A percentile compares a stretch with the other conserved stretches of the same genome.
phyloP scores from a whole-genome alignment of 1,140 invertebrate species.

The Camponotus vicinus region DNA sequence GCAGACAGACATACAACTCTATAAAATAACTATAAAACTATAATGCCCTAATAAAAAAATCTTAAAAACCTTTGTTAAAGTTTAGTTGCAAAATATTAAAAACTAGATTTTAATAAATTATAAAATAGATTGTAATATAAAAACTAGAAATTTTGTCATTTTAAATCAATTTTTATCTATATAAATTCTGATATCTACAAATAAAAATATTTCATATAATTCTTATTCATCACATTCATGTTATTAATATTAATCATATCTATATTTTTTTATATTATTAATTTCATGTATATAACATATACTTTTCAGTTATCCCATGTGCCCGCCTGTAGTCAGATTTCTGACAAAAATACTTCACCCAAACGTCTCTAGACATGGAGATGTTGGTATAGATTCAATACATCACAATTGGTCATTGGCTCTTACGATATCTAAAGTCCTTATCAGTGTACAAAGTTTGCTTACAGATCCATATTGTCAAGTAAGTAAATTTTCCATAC shows the following conservation, averaged over 20 bases:
- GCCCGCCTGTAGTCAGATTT: slow-evolving; percentile 95
- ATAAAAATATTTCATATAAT: not conserved
- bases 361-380: slow-evolving; percentile 97
- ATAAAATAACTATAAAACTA: not conserved
- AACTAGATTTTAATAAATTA: not conserved
- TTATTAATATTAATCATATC: not conserved
- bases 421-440: slow-evolving; percentile 95
- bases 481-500: slow-evolving; percentile 82
- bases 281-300: not conserved
- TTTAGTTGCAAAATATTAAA: not conserved
- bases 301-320: slow-evolving; percentile 93
- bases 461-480: slow-evolving; percentile 96
- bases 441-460: slow-evolving; percentile 96
- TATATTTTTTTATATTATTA: too few relatives aligned
- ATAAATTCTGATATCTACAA: not conserved
- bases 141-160: not conserved
- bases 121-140: not conserved
- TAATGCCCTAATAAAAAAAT: not conserved
- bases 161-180: not conserved
- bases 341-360: slow-evolving; percentile 97
- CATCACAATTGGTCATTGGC: slow-evolving; percentile 98
- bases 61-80: not conserved
- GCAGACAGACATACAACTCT: not conserved
- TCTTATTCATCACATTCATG: not conserved
- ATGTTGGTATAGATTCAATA: slow-evolving; percentile 98